These are phyloP conservation scores for Eulacestoma nigropectus DNA, from an alignment of 2,113 vertebrate species.

Conservation along the genomic window DNA sequence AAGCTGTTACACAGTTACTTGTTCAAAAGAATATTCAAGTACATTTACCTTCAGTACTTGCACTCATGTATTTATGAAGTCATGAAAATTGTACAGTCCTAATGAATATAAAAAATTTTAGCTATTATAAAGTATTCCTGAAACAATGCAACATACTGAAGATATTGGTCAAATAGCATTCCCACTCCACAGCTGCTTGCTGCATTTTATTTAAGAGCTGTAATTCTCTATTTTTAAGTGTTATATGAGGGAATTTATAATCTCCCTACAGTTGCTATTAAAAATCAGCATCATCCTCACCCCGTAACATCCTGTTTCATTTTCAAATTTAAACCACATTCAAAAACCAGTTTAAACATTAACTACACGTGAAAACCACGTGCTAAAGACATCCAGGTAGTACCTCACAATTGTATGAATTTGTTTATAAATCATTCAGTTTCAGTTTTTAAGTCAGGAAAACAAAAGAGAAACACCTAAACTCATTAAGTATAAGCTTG, in stretches of 20 bases:
- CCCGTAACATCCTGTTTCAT: not conserved
- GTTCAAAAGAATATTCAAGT: not conserved
- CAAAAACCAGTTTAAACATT: not conserved
- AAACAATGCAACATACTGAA: not conserved
- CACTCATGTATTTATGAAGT: not conserved
- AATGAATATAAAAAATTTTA: not conserved
- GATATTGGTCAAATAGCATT: not conserved
- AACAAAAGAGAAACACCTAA: not conserved
- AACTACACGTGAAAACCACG: not conserved
- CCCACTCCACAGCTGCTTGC: not conserved
- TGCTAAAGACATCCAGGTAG: not conserved
- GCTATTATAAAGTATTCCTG: not conserved
- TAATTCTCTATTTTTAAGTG: not conserved
- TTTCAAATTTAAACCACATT: not conserved
- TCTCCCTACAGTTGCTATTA: not conserved
- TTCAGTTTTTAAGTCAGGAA: not conserved
- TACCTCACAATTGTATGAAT: not conserved
- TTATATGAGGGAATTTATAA: not conserved
- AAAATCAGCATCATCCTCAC: not conserved
- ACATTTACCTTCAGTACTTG: not conserved
- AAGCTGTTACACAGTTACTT: not conserved
- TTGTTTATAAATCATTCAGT: not conserved
- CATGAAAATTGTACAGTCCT: not conserved
- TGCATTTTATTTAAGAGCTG: not conserved
- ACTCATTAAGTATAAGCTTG: not conserved